Evolutionary conservation across 2,888 invertebrate genomes (phyloP).

Genomic region (Platycheirus albimanus): DNA sequence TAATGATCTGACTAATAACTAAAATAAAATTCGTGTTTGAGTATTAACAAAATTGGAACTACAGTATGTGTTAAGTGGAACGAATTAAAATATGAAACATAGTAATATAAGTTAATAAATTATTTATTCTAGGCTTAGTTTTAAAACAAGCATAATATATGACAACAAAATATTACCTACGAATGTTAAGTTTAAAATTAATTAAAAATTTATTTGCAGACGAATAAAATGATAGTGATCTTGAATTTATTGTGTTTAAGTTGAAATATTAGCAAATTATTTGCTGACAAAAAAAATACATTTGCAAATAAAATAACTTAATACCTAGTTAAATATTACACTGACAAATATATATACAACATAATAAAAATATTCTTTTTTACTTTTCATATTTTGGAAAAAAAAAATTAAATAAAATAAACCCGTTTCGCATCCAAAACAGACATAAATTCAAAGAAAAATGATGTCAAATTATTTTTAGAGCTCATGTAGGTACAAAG

Average conservation of each 20-base stretch:
- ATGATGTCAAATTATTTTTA: no score
- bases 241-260: conserved; percentile 65
- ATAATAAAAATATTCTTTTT: conserved; percentile 57
- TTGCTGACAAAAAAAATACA: conserved; percentile 66
- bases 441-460: no score
- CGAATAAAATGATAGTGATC: conserved; percentile 29
- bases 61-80: conserved; percentile 43
- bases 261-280: conserved; percentile 56
- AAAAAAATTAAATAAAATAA: no score
- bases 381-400: conserved; percentile 66
- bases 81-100: conserved; percentile 66
- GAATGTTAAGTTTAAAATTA: conserved; percentile 71
- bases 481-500: no score
- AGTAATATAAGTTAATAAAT: conserved; percentile 57
- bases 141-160: conserved; percentile 37
- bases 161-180: conserved; percentile 63
- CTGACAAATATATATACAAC: conserved; percentile 68
- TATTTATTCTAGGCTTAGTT: conserved; percentile 66
- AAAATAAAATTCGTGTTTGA: conserved; percentile 9
- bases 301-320: conserved; percentile 47
- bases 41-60: conserved; percentile 8
- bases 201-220: conserved; percentile 66
- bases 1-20: conserved; percentile 17
- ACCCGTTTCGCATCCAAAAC: no score
- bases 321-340: conserved; percentile 57